A percentile compares a stretch with the other conserved stretches of the same genome.
phyloP scores from a whole-genome alignment of 2,797 vertebrate genomes.

The Acrocephalus scirpaceus region DNA sequence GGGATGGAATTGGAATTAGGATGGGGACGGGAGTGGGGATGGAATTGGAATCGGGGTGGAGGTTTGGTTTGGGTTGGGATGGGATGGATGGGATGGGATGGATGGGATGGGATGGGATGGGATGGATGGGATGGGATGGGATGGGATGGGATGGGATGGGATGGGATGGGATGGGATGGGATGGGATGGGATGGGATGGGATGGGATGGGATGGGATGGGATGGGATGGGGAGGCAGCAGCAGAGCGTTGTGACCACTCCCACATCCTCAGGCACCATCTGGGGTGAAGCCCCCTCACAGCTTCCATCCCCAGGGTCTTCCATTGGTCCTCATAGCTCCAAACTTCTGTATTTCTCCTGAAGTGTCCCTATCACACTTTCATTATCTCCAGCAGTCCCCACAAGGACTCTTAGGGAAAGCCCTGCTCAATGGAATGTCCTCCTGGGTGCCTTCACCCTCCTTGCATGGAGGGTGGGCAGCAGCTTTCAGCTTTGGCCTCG shows the following conservation, averaged over 20 bases:
- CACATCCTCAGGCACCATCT: background rate
- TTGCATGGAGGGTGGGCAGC: background rate
- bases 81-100: too few relatives aligned
- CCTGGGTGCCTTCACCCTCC: background rate
- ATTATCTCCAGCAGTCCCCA: background rate
- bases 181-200: too few relatives aligned
- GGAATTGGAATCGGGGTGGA: background rate
- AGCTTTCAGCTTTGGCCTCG: background rate
- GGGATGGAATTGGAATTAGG: background rate
- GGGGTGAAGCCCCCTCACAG: background rate
- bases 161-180: too few relatives aligned
- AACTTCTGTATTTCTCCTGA: background rate
- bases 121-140: too few relatives aligned
- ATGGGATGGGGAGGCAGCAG: background rate
- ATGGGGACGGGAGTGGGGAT: too few relatives aligned
- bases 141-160: background rate
- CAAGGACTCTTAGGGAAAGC: background rate
- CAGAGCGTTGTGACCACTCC: background rate
- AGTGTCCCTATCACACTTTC: rapidly evolving
- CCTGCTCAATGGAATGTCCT: background rate
- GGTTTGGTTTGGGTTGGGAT: background rate
- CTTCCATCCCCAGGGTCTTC: background rate
- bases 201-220: too few relatives aligned
- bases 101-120: background rate
- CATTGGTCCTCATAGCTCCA: background rate